These are phyloP conservation scores for Ferdinandea cuprea DNA, from an alignment of 2,888 invertebrate species.

Conservation along the genomic window DNA sequence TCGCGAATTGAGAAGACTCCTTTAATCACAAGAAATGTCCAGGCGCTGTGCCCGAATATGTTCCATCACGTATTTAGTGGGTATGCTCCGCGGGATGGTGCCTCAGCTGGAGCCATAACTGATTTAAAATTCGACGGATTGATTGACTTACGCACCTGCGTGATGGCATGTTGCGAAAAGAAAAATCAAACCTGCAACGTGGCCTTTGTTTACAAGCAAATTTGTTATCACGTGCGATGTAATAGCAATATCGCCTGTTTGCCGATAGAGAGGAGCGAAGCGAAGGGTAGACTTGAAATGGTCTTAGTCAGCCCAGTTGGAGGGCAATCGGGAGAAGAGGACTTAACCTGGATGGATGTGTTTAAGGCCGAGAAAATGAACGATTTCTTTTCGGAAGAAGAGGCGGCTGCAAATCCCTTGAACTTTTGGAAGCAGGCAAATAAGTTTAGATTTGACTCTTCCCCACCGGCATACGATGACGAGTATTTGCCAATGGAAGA, in stretches of 20 bases:
- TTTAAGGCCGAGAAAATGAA: conserved; percentile 77
- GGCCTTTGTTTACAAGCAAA: conserved; percentile 89
- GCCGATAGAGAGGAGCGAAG: conserved; percentile 86
- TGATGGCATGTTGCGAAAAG: conserved; percentile 84
- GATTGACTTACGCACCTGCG: conserved; percentile 88
- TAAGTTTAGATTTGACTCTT: conserved; percentile 76
- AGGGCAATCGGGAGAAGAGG: conserved; percentile 55
- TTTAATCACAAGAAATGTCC: conserved; percentile 67
- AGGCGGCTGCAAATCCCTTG: conserved; percentile 75
- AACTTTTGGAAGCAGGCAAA: conserved; percentile 81
- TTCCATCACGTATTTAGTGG: conserved; percentile 81
- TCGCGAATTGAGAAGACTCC: conserved; percentile 43
- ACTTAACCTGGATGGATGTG: conserved; percentile 79
- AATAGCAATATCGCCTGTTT: conserved; percentile 88
- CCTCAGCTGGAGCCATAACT: conserved; percentile 86
- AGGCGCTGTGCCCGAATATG: conserved; percentile 80
- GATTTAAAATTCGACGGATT: conserved; percentile 83
- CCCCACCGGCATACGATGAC: conserved; percentile 78
- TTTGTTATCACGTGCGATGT: conserved; percentile 91
- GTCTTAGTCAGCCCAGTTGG: conserved; percentile 89
- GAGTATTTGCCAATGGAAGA: conserved; percentile 80
- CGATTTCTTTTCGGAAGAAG: conserved; percentile 77
- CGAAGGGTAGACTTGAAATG: conserved; percentile 88
- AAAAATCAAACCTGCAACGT: conserved; percentile 87
- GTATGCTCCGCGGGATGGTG: conserved; percentile 83